A percentile compares a stretch with the other conserved stretches of the same genome.
phyloP scores from a whole-genome alignment of 2,888 invertebrate species.

The Rhorus exstirpatorius region DNA sequence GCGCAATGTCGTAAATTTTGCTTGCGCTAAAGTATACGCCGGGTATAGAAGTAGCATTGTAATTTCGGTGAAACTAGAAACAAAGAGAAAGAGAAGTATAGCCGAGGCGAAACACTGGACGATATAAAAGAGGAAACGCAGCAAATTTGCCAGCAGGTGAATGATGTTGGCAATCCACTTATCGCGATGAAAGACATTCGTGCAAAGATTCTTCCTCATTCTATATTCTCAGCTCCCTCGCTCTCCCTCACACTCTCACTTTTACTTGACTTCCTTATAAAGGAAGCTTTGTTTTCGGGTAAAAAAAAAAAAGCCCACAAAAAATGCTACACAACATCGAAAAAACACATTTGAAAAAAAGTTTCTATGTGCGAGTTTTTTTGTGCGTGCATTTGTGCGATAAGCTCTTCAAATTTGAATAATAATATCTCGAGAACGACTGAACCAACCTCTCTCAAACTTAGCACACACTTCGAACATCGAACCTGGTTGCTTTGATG shows the following conservation, averaged over 20 bases:
- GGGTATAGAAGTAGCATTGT: slow-evolving; percentile 45
- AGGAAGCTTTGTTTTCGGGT: slow-evolving; percentile 1
- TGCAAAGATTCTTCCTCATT: slow-evolving; percentile 19
- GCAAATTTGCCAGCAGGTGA: slow-evolving; percentile 48
- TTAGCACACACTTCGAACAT: too few relatives aligned
- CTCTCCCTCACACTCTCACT: slow-evolving; percentile 18
- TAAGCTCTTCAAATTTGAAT: too few relatives aligned
- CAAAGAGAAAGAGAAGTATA: slow-evolving; percentile 30
- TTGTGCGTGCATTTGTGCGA: too few relatives aligned
- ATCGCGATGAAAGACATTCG: slow-evolving; percentile 57
- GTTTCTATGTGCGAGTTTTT: too few relatives aligned
- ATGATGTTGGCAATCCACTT: slow-evolving; percentile 62
- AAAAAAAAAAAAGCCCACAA: too few relatives aligned
- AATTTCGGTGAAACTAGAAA: slow-evolving; percentile 32
- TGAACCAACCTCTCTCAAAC: too few relatives aligned
- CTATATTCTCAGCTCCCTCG: slow-evolving; percentile 5
- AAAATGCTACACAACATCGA: too few relatives aligned
- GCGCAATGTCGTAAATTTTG: slow-evolving; percentile 26
- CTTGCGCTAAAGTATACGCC: slow-evolving; percentile 17
- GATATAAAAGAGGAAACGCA: slow-evolving; percentile 2
- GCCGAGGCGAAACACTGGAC: slow-evolving; percentile 1
- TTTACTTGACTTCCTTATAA: background rate
- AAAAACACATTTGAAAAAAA: too few relatives aligned
- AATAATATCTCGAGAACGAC: too few relatives aligned
- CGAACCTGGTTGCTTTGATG: too few relatives aligned